Evolutionary conservation across 1,140 invertebrate species (phyloP).

Genomic region (Lepidurus apus): DNA sequence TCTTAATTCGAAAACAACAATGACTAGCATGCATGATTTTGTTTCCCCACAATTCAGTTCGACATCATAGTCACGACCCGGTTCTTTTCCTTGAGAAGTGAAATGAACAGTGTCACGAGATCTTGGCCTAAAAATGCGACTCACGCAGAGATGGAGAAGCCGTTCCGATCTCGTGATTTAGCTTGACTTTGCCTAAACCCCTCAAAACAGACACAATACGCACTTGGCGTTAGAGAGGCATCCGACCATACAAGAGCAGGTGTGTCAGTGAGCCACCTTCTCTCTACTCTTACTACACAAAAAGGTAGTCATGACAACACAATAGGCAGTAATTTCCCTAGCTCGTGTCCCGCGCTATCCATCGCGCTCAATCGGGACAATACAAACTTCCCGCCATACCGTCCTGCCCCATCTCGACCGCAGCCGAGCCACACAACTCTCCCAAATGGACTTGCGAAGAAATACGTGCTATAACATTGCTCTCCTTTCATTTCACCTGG

Average conservation of each 20-base stretch:
- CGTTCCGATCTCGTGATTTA: too few relatives aligned
- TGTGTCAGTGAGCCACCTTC: not conserved
- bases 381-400: conserved; percentile 15
- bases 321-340: not conserved
- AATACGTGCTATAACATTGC: not conserved
- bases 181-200: not conserved
- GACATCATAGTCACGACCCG: too few relatives aligned
- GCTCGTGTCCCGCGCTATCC: not conserved
- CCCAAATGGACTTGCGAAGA: not conserved
- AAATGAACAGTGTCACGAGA: too few relatives aligned
- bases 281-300: not conserved
- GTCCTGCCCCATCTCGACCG: not conserved
- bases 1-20: not conserved
- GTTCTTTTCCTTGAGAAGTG: too few relatives aligned
- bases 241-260: not conserved
- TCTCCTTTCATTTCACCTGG: not conserved
- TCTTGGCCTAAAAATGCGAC: too few relatives aligned
- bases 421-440: not conserved
- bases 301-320: not conserved
- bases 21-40: not conserved
- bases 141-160: too few relatives aligned
- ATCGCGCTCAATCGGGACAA: not conserved
- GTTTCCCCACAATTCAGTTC: not conserved
- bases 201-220: not conserved
- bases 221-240: not conserved